A percentile compares a stretch with the other conserved stretches of the same genome.
Conservation (phyloP, 2,888 invertebrate genomes). For the Cephus pygmeus region DNA sequence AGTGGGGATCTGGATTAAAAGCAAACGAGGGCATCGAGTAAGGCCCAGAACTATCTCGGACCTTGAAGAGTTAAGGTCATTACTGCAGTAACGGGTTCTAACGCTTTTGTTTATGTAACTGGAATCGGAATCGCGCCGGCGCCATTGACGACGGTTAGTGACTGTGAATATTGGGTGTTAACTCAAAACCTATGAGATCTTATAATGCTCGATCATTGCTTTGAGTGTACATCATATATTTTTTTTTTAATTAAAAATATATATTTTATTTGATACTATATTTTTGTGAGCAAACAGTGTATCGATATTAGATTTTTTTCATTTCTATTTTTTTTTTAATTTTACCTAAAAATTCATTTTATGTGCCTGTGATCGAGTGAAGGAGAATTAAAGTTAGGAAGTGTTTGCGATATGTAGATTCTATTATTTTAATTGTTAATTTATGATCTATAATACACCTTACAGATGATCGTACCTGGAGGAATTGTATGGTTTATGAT, state of each 20-base stretch:
- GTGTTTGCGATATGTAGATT: not conserved
- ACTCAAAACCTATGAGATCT: not conserved
- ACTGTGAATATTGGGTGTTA: conserved; percentile 10
- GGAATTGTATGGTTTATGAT: conserved; percentile 33
- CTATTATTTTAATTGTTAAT: not conserved
- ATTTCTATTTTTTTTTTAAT: not conserved
- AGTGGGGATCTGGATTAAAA: conserved; percentile 66
- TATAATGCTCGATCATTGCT: conserved; percentile 17
- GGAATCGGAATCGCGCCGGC: conserved; percentile 15
- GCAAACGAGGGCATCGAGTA: conserved; percentile 65
- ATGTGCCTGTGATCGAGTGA: not conserved
- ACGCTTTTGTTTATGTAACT: conserved; percentile 36
- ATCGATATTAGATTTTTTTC: not conserved
- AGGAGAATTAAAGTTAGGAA: not conserved
- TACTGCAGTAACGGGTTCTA: conserved; percentile 36
- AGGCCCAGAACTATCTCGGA: conserved; percentile 63
- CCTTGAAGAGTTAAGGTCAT: conserved; percentile 62
- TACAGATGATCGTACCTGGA: conserved; percentile 52
- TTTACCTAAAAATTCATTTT: not conserved
- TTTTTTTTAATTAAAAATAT: conserved; percentile 9
- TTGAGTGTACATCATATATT: not conserved
- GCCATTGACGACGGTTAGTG: conserved; percentile 21
- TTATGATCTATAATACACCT: conserved; percentile 1
- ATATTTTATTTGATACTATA: not conserved
- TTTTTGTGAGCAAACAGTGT: not conserved